Conservation (phyloP, 1,140 invertebrate genomes). For the Dendroctonus valens region DNA sequence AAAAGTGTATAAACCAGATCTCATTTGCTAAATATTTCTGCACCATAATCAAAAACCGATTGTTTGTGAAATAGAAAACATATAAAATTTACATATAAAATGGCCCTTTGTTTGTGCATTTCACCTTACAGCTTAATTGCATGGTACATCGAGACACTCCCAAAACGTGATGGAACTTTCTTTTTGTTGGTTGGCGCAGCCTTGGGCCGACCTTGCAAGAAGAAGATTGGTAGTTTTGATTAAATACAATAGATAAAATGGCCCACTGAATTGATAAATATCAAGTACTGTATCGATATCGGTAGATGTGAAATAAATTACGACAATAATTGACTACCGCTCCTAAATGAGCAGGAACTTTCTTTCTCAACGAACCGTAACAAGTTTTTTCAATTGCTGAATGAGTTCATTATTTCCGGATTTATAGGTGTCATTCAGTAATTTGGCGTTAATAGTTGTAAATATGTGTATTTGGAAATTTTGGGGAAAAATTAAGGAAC, state of each 20-base stretch:
- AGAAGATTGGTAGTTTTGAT: constrained; percentile 3
- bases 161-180: constrained; percentile 14
- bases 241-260: not conserved
- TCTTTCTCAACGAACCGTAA: not conserved
- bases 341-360: not conserved
- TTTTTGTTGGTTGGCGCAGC: not conserved
- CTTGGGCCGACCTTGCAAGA: constrained; percentile 11
- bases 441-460: no score
- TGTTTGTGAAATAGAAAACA: not conserved
- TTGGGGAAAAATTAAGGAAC: no score
- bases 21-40: not conserved
- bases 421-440: no score
- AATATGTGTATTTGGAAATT: no score
- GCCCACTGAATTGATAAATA: not conserved
- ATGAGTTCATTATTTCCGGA: not conserved
- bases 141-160: constrained; percentile 1
- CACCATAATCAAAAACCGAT: not conserved
- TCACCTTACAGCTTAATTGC: not conserved
- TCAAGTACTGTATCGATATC: not conserved
- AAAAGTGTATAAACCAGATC: not conserved
- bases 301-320: not conserved
- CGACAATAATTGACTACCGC: not conserved
- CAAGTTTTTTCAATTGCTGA: not conserved
- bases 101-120: not conserved
- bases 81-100: not conserved